A percentile compares a stretch with the other conserved stretches of the same genome.
These are phyloP conservation scores for Monochamus alternatus DNA, from an alignment of 2,888 invertebrate genomes.

Conservation along the genomic window DNA sequence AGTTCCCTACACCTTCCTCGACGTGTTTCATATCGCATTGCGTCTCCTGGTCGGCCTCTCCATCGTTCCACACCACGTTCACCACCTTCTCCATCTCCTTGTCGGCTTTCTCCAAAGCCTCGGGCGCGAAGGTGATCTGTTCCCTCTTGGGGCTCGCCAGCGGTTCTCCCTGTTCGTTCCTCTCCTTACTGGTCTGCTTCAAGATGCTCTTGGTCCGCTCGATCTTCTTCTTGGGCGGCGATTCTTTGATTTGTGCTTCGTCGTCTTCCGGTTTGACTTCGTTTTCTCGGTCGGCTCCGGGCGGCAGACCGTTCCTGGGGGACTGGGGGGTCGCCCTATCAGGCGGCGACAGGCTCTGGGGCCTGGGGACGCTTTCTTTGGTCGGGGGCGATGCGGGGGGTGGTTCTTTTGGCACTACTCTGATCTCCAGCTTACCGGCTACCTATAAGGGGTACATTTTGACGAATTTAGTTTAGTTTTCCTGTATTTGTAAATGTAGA, in stretches of 20 bases:
- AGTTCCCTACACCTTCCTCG: conserved; percentile 7
- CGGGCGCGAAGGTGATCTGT: conserved; percentile 65
- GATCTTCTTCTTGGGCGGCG: conserved; percentile 57
- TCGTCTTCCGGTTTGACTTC: conserved; percentile 30
- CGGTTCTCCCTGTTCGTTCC: conserved; percentile 57
- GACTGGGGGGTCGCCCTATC: conserved; percentile 31
- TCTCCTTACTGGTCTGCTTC: conserved; percentile 68
- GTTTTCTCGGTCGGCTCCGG: conserved; percentile 46
- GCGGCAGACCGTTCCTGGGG: conserved; percentile 40
- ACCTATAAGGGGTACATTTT: conserved; percentile 68
- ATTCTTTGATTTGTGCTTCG: conserved; percentile 42
- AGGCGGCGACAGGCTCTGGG: conserved; percentile 39
- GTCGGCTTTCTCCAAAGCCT: conserved; percentile 41
- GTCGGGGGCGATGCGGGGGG: conserved; percentile 21
- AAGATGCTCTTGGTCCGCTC: conserved; percentile 69
- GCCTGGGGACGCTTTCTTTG: conserved; percentile 46
- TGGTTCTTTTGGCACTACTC: conserved; percentile 76
- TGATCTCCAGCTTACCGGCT: conserved; percentile 87
- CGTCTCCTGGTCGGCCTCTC: conserved; percentile 41
- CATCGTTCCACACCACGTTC: conserved; percentile 4
- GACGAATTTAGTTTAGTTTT: not conserved
- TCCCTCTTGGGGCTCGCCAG: conserved; percentile 66
- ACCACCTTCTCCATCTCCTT: conserved; percentile 20
- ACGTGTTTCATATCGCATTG: conserved; percentile 38
- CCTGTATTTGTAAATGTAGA: too few species aligned